Evolutionary conservation across 2,113 vertebrate species (phyloP).

Genomic region (Brachypodius melanocephalos): DNA sequence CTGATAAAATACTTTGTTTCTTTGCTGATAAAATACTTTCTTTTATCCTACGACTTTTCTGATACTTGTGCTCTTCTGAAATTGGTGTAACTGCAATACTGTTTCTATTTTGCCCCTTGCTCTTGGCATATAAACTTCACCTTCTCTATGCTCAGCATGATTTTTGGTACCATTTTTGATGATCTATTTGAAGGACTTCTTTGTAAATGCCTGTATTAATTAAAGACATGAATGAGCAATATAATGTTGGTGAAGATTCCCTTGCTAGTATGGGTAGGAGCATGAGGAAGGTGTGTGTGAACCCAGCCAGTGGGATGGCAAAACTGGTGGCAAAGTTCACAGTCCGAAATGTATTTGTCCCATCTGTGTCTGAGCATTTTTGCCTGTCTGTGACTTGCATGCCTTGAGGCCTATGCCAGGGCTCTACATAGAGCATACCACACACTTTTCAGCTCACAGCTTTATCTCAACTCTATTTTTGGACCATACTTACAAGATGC

Average conservation of each 20-base stretch:
- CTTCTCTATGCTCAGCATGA: not conserved
- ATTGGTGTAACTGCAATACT: not conserved
- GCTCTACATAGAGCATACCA: not conserved
- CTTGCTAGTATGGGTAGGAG: not conserved
- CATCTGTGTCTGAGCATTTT: not conserved
- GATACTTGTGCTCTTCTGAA: not conserved
- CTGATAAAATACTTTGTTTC: not conserved
- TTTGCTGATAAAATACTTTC: not conserved
- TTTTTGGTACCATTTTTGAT: not conserved
- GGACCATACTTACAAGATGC: conserved; percentile 1
- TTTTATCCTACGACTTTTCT: not conserved
- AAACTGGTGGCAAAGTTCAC: not conserved
- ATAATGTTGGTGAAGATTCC: not conserved
- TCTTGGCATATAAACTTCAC: not conserved
- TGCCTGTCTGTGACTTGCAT: not conserved
- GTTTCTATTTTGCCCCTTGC: not conserved
- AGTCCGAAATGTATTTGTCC: not conserved
- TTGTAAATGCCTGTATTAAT: not conserved
- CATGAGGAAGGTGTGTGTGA: not conserved
- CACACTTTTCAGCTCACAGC: not conserved
- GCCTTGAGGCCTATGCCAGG: not conserved
- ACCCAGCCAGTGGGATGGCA: not conserved
- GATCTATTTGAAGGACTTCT: not conserved
- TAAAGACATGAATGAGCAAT: not conserved
- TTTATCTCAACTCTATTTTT: conserved; percentile 56